Evolutionary conservation across 1,140 invertebrate species (phyloP).

Genomic region (Phymorhynchus buccinoides): DNA sequence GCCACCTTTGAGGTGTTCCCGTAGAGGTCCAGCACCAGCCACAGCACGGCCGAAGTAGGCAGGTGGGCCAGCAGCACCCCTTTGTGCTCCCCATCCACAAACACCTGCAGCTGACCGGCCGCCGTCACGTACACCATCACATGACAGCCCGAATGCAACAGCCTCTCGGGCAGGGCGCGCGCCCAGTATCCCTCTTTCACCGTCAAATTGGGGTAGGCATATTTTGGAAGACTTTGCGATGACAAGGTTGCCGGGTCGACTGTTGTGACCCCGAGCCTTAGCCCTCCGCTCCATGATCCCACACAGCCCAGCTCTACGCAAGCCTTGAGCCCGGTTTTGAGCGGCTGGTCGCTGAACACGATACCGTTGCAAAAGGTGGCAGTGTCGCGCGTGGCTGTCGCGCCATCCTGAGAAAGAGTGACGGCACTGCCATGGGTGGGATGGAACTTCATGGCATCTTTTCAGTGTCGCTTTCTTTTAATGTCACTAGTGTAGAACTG

Average conservation of each 20-base stretch:
- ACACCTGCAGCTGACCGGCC: constrained; percentile 70
- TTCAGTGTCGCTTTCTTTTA: background rate
- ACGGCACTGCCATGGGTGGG: constrained; percentile 62
- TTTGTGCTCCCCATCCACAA: constrained; percentile 72
- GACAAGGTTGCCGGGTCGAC: constrained; percentile 64
- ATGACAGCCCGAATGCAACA: constrained; percentile 57
- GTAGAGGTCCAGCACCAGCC: constrained; percentile 73
- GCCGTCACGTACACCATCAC: constrained; percentile 69
- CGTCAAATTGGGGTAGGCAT: constrained; percentile 68
- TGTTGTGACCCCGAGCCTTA: constrained; percentile 72
- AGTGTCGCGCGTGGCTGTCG: constrained; percentile 59
- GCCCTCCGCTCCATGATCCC: constrained; percentile 70
- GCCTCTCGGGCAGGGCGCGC: constrained; percentile 63
- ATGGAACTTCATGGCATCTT: constrained; percentile 66
- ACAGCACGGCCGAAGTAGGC: constrained; percentile 67
- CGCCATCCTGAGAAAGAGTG: constrained; percentile 55
- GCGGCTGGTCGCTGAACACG: constrained; percentile 69
- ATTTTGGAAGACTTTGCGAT: constrained; percentile 63
- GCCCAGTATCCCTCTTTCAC: constrained; percentile 72
- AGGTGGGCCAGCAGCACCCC: constrained; percentile 67
- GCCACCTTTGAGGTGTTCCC: constrained; percentile 70
- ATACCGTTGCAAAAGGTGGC: constrained; percentile 71
- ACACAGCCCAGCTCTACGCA: constrained; percentile 64
- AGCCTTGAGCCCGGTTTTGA: constrained; percentile 65
- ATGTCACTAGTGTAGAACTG: background rate